Evolutionary conservation across 2,113 vertebrate species (phyloP).

Genomic region (Platichthys stellatus): DNA sequence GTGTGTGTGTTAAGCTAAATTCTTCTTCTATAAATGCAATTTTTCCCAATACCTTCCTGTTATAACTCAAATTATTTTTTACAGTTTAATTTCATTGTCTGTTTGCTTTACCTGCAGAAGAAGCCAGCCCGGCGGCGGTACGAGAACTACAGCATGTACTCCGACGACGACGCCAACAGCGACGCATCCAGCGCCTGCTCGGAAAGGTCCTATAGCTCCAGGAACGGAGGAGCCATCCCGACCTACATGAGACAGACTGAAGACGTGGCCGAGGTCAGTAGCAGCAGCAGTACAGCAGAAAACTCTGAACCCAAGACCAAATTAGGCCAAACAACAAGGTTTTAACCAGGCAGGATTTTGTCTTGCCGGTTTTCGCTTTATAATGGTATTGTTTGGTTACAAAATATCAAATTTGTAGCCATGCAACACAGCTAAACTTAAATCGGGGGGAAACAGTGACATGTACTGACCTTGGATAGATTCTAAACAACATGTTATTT

Average conservation of each 20-base stretch:
- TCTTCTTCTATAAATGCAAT: slow-evolving; percentile 15
- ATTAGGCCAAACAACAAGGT: background rate
- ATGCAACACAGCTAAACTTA: too few relatives aligned
- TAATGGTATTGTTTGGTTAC: too few relatives aligned
- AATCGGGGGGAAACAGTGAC: too few relatives aligned
- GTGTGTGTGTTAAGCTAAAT: slow-evolving; percentile 32
- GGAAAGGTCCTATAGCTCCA: slow-evolving; percentile 94
- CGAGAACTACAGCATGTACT: slow-evolving; percentile 93
- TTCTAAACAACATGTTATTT: too few relatives aligned
- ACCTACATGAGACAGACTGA: slow-evolving; percentile 97
- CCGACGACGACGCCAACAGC: slow-evolving; percentile 96
- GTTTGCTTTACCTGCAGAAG: slow-evolving; percentile 79
- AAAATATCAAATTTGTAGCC: too few relatives aligned
- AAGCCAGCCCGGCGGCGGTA: slow-evolving; percentile 94
- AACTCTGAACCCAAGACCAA: background rate
- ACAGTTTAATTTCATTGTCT: slow-evolving; percentile 26
- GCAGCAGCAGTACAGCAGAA: background rate
- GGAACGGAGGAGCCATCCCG: slow-evolving; percentile 92
- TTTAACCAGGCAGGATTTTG: background rate
- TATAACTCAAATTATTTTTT: background rate
- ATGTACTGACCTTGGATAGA: too few relatives aligned
- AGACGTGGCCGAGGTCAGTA: slow-evolving; percentile 89
- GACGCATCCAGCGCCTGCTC: slow-evolving; percentile 97
- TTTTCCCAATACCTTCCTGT: background rate
- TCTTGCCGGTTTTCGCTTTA: background rate